phyloP scores from a whole-genome alignment of 2,797 vertebrate genomes.

The Eidolon dupreanum region DNA sequence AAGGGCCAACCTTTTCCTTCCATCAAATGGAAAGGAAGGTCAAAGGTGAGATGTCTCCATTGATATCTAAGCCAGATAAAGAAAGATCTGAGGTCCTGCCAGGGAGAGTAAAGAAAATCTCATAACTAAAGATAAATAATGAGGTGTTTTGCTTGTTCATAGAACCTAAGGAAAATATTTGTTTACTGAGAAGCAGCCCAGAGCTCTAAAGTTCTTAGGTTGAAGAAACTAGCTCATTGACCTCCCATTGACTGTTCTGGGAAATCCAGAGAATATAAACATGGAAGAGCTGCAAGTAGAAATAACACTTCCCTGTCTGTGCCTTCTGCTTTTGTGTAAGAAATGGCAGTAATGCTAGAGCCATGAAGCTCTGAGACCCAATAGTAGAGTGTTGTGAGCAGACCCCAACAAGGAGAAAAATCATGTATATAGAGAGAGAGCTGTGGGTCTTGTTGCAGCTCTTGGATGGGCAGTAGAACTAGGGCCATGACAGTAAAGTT shows the following conservation, averaged over 20 bases:
- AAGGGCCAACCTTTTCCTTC: conserved; percentile 27
- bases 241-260: background rate
- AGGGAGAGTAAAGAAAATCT: conserved; percentile 43
- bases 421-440: background rate
- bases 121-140: background rate
- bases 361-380: background rate
- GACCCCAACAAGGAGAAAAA: background rate
- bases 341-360: background rate
- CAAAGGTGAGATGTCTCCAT: conserved; percentile 37
- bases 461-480: background rate
- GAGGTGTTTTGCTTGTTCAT: background rate
- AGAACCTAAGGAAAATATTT: conserved; percentile 29
- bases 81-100: background rate
- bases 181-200: conserved; percentile 27
- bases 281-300: background rate
- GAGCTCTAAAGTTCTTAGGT: background rate
- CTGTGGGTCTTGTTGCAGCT: background rate
- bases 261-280: conserved; percentile 15
- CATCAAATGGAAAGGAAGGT: conserved; percentile 28
- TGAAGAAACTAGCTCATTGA: background rate
- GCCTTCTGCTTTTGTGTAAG: background rate
- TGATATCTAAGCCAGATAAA: conserved; percentile 14
- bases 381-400: accelerated
- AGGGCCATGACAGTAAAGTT: background rate
- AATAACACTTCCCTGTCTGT: background rate